Conservation (phyloP, 2,888 invertebrate species). For the Lamellibrachia satsuma region DNA sequence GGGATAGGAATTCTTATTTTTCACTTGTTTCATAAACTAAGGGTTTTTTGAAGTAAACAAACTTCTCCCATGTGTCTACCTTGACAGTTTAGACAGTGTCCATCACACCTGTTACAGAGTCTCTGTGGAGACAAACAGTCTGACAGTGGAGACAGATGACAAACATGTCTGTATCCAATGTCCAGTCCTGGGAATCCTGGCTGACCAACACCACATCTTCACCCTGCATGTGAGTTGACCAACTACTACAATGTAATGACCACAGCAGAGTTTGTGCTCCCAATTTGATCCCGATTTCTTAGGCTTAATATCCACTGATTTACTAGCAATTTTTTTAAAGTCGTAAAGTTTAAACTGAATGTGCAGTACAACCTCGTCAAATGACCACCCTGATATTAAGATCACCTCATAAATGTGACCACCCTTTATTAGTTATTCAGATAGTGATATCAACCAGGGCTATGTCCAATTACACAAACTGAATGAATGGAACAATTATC, state of each 20-base stretch:
- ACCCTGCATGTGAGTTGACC: slow-evolving; percentile 47
- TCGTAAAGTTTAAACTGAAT: not conserved
- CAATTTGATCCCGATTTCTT: not conserved
- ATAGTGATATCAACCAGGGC: too few species aligned
- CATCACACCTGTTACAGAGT: not conserved
- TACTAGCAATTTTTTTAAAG: not conserved
- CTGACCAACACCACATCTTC: slow-evolving; percentile 56
- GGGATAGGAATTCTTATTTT: too few species aligned
- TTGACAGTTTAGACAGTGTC: not conserved
- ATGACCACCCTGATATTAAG: not conserved
- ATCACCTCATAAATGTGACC: not conserved
- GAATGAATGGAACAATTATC: too few species aligned
- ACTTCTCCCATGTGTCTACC: too few species aligned
- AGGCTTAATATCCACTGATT: not conserved
- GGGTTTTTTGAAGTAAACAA: too few species aligned
- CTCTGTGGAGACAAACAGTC: not conserved
- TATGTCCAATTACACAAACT: too few species aligned
- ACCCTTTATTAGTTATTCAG: too few species aligned
- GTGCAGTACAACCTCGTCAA: not conserved
- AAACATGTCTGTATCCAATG: not conserved
- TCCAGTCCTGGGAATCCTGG: slow-evolving; percentile 31
- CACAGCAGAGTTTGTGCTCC: not conserved
- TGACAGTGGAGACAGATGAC: slow-evolving; percentile 14
- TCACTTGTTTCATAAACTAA: too few species aligned
- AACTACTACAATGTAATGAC: not conserved